Percentiles rank a stretch among this genome's conserved stretches.
phyloP scores from a whole-genome alignment of 2,888 invertebrate genomes.

The Athrips mouffetella region DNA sequence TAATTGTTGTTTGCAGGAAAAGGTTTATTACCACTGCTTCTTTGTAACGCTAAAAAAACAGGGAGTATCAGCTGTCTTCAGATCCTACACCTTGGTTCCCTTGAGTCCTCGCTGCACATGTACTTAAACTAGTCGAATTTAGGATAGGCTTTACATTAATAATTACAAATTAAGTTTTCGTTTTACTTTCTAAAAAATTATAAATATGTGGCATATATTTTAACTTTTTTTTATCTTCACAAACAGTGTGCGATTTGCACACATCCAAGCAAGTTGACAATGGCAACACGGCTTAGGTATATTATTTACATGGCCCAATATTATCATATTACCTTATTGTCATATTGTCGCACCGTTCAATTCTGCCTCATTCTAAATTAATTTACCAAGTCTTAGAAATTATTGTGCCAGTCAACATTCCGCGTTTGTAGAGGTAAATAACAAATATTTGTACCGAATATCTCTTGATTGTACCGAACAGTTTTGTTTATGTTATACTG shows the following conservation, averaged over 20 bases:
- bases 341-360: constrained; percentile 52
- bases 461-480: constrained; percentile 36
- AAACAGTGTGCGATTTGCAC: not conserved
- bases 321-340: constrained; percentile 38
- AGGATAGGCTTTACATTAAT: no score
- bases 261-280: constrained; percentile 7
- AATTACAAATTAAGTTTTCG: no score
- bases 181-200: no score
- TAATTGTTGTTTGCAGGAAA: no score
- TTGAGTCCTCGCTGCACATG: no score
- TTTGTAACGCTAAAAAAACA: no score
- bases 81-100: no score
- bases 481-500: constrained; percentile 31
- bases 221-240: not conserved
- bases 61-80: no score
- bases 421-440: constrained; percentile 60
- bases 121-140: no score
- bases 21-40: no score
- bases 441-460: constrained; percentile 53
- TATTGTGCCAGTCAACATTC: constrained; percentile 62
- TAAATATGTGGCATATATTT: no score
- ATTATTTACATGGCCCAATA: constrained; percentile 18
- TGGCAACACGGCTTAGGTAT: constrained; percentile 5
- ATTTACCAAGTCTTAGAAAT: constrained; percentile 66
- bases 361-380: constrained; percentile 60